These are phyloP conservation scores for Bathynomus jamesi DNA, from an alignment of 1,140 invertebrate genomes.

Conservation along the genomic window DNA sequence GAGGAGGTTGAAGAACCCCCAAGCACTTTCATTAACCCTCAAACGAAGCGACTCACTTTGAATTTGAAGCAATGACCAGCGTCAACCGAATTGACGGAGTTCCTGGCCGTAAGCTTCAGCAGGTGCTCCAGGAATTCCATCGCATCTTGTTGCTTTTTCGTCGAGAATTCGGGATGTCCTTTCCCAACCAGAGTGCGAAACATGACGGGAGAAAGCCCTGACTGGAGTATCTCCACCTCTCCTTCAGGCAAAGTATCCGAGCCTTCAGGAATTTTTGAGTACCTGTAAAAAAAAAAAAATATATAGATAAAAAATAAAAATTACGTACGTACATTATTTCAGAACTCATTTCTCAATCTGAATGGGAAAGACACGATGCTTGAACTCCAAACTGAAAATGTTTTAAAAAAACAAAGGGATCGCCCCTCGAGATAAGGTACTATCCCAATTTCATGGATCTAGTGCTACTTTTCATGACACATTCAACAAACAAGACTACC, in stretches of 20 bases:
- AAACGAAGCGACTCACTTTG: constrained; percentile 25
- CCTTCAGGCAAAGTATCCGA: constrained; percentile 45
- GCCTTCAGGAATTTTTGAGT: constrained; percentile 10
- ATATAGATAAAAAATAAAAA: neutral
- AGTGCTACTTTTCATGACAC: too few species aligned
- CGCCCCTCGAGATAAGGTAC: too few species aligned
- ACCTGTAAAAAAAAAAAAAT: constrained; percentile 5
- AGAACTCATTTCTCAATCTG: too few species aligned
- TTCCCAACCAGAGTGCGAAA: constrained; percentile 85
- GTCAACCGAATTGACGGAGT: constrained; percentile 41
- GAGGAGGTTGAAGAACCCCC: too few species aligned
- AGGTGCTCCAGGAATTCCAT: constrained; percentile 93
- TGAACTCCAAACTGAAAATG: too few species aligned
- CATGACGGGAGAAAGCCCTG: constrained; percentile 83
- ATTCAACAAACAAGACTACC: too few species aligned
- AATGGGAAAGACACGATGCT: too few species aligned
- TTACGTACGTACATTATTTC: too few species aligned
- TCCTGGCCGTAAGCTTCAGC: constrained; percentile 73
- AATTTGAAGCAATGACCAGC: constrained; percentile 66
- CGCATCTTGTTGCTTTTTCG: constrained; percentile 94
- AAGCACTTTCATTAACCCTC: too few species aligned
- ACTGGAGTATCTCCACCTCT: constrained; percentile 46
- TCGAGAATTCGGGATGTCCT: constrained; percentile 87
- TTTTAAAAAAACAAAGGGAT: too few species aligned
- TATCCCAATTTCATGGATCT: too few species aligned